phyloP scores from a whole-genome alignment of 2,888 invertebrate species.

The Balanococcus diminutus region DNA sequence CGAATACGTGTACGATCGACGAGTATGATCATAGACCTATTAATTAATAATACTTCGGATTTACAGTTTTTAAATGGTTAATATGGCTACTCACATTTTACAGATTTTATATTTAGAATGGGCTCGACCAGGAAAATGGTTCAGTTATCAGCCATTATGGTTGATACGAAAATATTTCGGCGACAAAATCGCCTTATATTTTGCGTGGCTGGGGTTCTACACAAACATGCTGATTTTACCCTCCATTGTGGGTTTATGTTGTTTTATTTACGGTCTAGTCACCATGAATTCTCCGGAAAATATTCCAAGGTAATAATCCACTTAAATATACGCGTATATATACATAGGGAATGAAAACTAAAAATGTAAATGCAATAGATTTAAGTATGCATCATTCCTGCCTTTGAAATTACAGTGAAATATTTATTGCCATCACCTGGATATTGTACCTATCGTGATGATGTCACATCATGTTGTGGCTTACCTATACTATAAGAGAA shows the following conservation, averaged over 20 bases:
- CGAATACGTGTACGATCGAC: slow-evolving; percentile 75
- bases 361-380: too few species aligned
- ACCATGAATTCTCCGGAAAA: slow-evolving; percentile 83
- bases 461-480: too few species aligned
- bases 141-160: slow-evolving; percentile 90
- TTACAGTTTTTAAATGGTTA: neutral
- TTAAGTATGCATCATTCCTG: neutral
- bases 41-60: neutral
- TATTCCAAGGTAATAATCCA: slow-evolving; percentile 70
- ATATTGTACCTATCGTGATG: too few species aligned
- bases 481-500: too few species aligned
- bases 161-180: slow-evolving; percentile 87
- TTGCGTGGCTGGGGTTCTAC: slow-evolving; percentile 93
- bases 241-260: slow-evolving; percentile 81
- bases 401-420: too few species aligned
- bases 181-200: slow-evolving; percentile 88
- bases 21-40: slow-evolving; percentile 66
- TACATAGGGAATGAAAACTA: slow-evolving; percentile 6
- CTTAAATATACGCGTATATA: too few species aligned
- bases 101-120: slow-evolving; percentile 89
- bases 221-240: slow-evolving; percentile 88
- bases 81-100: neutral
- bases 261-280: slow-evolving; percentile 83
- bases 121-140: slow-evolving; percentile 89
- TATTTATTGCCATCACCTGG: too few species aligned